phyloP scores from a whole-genome alignment of 2,113 vertebrate genomes.

The Caloenas nicobarica region DNA sequence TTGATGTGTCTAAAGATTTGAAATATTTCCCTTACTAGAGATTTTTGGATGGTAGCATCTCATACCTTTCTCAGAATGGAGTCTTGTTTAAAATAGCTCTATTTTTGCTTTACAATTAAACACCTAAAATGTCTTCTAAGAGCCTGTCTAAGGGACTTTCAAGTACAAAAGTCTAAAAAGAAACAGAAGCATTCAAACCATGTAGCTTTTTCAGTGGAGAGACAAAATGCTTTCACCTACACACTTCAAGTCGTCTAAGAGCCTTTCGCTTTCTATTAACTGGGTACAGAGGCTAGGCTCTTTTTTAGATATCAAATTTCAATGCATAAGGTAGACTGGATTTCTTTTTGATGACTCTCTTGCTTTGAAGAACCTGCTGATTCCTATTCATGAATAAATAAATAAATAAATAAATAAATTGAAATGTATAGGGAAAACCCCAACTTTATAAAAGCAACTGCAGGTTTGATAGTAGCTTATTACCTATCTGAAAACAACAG shows the following conservation, averaged over 20 bases:
- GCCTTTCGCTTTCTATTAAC: not conserved
- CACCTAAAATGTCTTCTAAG: not conserved
- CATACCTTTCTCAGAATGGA: not conserved
- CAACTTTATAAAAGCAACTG: not conserved
- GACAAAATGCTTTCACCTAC: not conserved
- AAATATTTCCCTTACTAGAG: not conserved
- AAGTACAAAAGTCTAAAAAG: not conserved
- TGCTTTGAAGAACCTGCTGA: not conserved
- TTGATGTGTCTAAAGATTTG: not conserved
- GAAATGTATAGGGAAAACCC: not conserved
- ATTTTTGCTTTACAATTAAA: not conserved
- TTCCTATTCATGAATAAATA: not conserved
- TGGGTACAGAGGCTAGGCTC: not conserved
- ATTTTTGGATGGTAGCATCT: not conserved
- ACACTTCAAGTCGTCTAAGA: not conserved
- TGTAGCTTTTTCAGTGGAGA: not conserved
- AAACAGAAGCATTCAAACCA: not conserved
- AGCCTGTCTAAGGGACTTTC: not conserved
- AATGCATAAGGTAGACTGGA: not conserved
- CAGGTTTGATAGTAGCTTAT: not conserved
- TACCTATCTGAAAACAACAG: not conserved
- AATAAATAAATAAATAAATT: not conserved
- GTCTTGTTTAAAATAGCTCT: not conserved
- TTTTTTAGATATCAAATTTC: not conserved
- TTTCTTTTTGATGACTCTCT: not conserved